Percentiles rank a stretch among this genome's conserved stretches.
Evolutionary conservation across 1,140 invertebrate species (phyloP).

Genomic region (Chlorops oryzae): DNA sequence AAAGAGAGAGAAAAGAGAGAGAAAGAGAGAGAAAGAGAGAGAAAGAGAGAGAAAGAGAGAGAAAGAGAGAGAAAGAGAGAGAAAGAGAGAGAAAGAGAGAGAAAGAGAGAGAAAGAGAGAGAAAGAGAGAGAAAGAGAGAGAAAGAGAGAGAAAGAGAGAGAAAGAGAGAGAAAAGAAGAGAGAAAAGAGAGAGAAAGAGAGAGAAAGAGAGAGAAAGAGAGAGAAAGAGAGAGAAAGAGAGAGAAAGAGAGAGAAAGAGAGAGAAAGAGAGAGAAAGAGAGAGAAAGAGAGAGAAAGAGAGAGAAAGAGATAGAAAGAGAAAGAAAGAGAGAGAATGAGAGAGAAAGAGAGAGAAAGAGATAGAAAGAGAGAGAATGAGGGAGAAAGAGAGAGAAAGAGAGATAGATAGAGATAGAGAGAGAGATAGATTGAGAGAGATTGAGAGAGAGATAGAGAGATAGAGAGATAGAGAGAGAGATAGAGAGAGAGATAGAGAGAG

Average conservation of each 20-base stretch:
- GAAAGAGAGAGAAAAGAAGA: background rate
- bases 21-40: background rate
- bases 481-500: too few relatives aligned
- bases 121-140: background rate
- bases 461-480: too few relatives aligned
- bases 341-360: background rate
- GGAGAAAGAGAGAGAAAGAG: background rate
- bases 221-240: background rate
- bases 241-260: background rate
- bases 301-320: background rate
- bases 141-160: background rate
- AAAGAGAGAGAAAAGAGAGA: background rate
- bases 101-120: background rate
- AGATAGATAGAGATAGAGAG: background rate
- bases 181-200: background rate
- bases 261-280: background rate
- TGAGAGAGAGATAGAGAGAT: too few relatives aligned
- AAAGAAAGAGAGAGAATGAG: background rate
- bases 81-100: background rate
- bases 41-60: background rate
- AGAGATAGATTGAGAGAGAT: too few relatives aligned
- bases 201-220: background rate
- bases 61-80: background rate
- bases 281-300: background rate
- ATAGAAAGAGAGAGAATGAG: background rate